Conservation (phyloP, 1,140 invertebrate genomes). For the Drosophila fuyamai region DNA sequence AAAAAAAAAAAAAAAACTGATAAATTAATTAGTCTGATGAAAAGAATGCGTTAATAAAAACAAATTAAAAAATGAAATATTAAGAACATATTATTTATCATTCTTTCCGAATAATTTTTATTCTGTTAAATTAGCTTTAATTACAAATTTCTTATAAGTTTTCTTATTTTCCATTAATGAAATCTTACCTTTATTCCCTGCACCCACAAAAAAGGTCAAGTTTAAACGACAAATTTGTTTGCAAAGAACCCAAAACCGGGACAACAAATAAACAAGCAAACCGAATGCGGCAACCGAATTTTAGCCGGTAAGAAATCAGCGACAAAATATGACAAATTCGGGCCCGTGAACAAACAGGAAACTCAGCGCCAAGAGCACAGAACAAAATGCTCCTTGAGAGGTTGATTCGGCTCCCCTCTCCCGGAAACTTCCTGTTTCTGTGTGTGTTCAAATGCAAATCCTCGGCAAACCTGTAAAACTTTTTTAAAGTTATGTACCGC, state of each 20-base stretch:
- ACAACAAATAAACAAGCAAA: conserved; percentile 38
- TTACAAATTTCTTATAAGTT: background rate
- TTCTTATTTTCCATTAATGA: background rate
- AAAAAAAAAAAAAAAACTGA: no score
- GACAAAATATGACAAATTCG: conserved; percentile 62
- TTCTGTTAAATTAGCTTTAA: background rate
- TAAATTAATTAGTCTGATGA: no score
- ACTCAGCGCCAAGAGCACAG: conserved; percentile 35
- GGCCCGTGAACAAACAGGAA: conserved; percentile 55
- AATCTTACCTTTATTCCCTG: background rate
- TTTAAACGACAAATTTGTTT: conserved; percentile 55
- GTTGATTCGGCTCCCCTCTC: conserved; percentile 10
- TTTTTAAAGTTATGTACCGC: conserved; percentile 66
- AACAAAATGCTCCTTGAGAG: conserved; percentile 52
- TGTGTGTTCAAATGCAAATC: conserved; percentile 77
- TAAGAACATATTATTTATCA: no score
- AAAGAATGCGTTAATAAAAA: no score
- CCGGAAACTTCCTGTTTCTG: conserved; percentile 20
- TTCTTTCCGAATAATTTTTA: no score
- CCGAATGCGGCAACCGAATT: conserved; percentile 29
- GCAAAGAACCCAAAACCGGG: conserved; percentile 29
- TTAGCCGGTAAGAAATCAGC: conserved; percentile 52
- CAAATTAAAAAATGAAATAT: no score
- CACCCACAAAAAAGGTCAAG: conserved; percentile 39
- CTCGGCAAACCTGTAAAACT: conserved; percentile 74